These are phyloP conservation scores for Idaea aversata DNA, from an alignment of 2,888 invertebrate species.

Conservation along the genomic window DNA sequence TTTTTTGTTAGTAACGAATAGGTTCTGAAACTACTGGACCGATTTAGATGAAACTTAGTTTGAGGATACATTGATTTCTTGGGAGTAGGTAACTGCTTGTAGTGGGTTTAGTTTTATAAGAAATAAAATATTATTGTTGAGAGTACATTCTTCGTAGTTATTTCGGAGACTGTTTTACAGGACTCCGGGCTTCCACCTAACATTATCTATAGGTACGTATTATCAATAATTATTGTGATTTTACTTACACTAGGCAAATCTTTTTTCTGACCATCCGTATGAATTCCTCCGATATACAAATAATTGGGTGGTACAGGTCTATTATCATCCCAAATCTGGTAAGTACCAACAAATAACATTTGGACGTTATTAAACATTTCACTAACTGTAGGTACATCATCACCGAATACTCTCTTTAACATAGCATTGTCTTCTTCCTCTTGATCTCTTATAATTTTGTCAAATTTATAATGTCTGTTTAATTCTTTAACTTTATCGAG, in stretches of 20 bases:
- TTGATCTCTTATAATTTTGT: constrained; percentile 19
- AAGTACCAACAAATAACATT: constrained; percentile 48
- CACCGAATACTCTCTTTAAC: constrained; percentile 17
- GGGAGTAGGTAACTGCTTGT: too few species aligned
- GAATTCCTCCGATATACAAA: constrained; percentile 52
- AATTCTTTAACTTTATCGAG: constrained; percentile 27
- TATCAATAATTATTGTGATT: constrained; percentile 10
- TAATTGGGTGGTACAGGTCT: constrained; percentile 50
- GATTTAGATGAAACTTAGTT: too few species aligned
- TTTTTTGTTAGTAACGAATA: too few species aligned
- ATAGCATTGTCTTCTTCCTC: constrained; percentile 23
- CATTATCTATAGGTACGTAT: constrained; percentile 13
- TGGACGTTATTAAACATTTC: constrained; percentile 28
- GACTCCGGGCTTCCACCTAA: too few species aligned
- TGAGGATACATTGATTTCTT: too few species aligned
- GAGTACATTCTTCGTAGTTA: too few species aligned
- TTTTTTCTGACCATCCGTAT: constrained; percentile 23
- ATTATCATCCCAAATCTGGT: constrained; percentile 42
- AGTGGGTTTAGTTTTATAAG: too few species aligned
- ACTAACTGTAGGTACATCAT: constrained; percentile 8
- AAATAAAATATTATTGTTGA: too few species aligned
- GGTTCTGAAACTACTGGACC: too few species aligned
- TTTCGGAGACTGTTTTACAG: too few species aligned
- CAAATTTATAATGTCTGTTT: constrained; percentile 12
- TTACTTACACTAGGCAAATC: constrained; percentile 24